Evolutionary conservation across 2,113 vertebrate genomes (phyloP).

Genomic region (Syngnathus scovelli): DNA sequence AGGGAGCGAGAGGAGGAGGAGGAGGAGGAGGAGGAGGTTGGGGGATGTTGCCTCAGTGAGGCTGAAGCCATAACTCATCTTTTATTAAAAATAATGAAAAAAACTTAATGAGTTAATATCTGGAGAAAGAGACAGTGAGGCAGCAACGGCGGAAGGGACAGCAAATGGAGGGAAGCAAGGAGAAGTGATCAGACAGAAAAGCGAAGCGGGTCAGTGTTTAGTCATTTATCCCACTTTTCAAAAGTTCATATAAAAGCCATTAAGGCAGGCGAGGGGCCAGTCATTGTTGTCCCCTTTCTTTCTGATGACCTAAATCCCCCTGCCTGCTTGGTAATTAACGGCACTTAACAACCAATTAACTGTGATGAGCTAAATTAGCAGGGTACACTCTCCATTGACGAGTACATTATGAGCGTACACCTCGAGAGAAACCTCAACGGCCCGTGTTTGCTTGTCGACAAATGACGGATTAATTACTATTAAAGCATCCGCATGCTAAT

Average conservation of each 20-base stretch:
- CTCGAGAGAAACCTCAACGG: conserved; percentile 67
- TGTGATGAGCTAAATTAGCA: conserved; percentile 72
- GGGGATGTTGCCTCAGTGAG: conserved; percentile 59
- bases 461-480: conserved; percentile 77
- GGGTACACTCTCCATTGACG: conserved; percentile 66
- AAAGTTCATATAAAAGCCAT: conserved; percentile 62
- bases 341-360: conserved; percentile 75
- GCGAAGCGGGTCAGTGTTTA: conserved; percentile 45
- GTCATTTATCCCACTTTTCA: conserved; percentile 53
- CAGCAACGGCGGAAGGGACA: conserved; percentile 62
- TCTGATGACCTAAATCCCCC: conserved; percentile 50
- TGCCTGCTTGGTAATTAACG: conserved; percentile 70
- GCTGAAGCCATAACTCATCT: conserved; percentile 74
- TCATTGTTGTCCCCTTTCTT: conserved; percentile 33
- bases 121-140: conserved; percentile 61
- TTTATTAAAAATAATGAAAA: conserved; percentile 75
- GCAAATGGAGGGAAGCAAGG: conserved; percentile 36
- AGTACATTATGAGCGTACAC: conserved; percentile 63
- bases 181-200: conserved; percentile 26
- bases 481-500: conserved; percentile 70
- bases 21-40: conserved; percentile 16
- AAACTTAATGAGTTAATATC: conserved; percentile 75
- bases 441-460: conserved; percentile 68
- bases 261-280: conserved; percentile 43
- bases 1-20: conserved; percentile 13